These are phyloP conservation scores for Mimachlamys varia DNA, from an alignment of 2,888 invertebrate species.

Conservation along the genomic window DNA sequence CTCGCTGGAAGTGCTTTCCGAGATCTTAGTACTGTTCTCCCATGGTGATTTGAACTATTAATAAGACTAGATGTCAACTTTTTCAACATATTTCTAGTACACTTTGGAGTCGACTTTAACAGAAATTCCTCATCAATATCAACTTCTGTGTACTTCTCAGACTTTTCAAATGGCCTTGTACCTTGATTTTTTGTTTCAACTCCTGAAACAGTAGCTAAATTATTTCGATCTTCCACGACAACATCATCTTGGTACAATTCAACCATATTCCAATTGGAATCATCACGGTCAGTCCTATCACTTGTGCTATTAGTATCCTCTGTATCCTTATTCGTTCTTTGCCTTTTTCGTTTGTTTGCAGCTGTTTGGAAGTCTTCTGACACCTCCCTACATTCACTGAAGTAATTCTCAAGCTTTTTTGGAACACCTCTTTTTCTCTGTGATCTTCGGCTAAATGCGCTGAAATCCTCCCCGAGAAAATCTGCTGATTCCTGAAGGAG, in stretches of 20 bases:
- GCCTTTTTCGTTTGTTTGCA: neutral
- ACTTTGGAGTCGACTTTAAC: neutral
- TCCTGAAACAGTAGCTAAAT: neutral
- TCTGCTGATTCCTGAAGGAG: slow-evolving; percentile 1
- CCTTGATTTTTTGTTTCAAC: neutral
- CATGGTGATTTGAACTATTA: neutral
- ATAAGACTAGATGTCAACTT: neutral
- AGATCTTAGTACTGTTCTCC: neutral
- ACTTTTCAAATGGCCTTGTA: neutral
- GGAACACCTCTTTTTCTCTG: slow-evolving; percentile 17
- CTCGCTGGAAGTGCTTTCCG: neutral
- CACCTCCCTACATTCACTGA: neutral
- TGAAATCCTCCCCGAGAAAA: neutral
- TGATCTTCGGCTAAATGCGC: slow-evolving; percentile 10
- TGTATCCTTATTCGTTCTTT: neutral
- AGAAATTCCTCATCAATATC: neutral
- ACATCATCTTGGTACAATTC: neutral
- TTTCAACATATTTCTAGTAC: neutral
- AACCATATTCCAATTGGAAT: neutral
- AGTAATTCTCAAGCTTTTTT: slow-evolving; percentile 4
- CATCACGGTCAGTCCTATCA: neutral
- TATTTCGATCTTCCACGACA: neutral
- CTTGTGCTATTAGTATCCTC: neutral
- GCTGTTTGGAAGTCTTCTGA: neutral
- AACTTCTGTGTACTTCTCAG: neutral